phyloP scores from a whole-genome alignment of 1,140 invertebrate genomes.

The Drosophila parvula region DNA sequence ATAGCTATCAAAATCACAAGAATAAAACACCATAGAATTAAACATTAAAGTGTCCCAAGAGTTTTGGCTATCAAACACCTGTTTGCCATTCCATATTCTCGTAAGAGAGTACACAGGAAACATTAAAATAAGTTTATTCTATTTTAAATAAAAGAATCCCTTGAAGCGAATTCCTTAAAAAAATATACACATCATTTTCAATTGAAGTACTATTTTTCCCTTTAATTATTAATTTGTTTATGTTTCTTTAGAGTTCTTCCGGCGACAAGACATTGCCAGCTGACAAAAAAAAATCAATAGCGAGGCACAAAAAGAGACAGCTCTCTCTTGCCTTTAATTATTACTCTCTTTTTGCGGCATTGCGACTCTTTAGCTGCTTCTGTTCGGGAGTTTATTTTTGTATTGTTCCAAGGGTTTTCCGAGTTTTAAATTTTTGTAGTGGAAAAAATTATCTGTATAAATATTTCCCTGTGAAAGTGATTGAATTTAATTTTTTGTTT shows the following conservation, averaged over 20 bases:
- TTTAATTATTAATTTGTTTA: conserved; percentile 39
- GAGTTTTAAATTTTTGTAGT: conserved; percentile 12
- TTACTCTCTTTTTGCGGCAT: conserved; percentile 11
- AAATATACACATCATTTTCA: neutral
- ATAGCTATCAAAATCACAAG: neutral
- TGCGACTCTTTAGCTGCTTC: conserved; percentile 35
- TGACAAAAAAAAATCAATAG: conserved; percentile 72
- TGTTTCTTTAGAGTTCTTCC: conserved; percentile 25
- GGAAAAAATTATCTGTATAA: neutral
- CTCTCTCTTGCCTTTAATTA: neutral
- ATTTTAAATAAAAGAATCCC: neutral
- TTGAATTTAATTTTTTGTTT: conserved; percentile 1
- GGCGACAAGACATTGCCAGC: conserved; percentile 54
- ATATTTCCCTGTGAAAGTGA: conserved; percentile 14
- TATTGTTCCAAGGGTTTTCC: conserved; percentile 28
- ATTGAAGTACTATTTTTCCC: neutral
- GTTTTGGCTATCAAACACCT: conserved; percentile 45
- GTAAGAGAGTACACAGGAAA: neutral
- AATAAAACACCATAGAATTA: conserved; percentile 2
- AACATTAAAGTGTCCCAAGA: conserved; percentile 18
- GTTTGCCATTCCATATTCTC: conserved; percentile 24
- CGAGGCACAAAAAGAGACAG: conserved; percentile 21
- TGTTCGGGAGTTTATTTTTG: conserved; percentile 34
- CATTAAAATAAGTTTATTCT: neutral
- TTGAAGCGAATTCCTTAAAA: neutral